Evolutionary conservation across 2,888 invertebrate species (phyloP).

Genomic region (Arrhopalites spinosus): DNA sequence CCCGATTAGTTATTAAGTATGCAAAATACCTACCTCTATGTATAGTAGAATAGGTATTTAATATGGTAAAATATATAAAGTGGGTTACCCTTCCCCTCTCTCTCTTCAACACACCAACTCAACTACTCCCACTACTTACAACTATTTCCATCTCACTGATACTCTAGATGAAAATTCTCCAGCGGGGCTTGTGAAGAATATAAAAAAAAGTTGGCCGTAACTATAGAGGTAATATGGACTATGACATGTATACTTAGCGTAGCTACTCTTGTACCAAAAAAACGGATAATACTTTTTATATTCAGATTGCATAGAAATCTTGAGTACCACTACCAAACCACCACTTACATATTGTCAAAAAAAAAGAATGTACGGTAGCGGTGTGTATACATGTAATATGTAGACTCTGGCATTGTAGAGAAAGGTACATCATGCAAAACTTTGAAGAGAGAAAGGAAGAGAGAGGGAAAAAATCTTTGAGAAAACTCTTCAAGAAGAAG

Average conservation of each 20-base stretch:
- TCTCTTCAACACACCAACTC: no score
- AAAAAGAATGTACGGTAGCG: background rate
- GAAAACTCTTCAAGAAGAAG: background rate
- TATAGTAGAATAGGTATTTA: background rate
- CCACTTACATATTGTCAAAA: background rate
- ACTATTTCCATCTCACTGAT: background rate
- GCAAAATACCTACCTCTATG: constrained; percentile 1
- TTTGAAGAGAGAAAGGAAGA: no score
- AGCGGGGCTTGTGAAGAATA: constrained; percentile 6
- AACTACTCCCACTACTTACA: background rate
- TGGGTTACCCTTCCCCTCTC: no score
- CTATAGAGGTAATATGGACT: no score
- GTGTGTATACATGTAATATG: background rate
- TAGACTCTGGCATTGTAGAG: no score
- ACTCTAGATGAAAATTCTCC: constrained; percentile 11
- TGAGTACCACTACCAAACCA: background rate
- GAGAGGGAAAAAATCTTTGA: background rate
- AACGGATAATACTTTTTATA: no score
- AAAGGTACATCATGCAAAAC: background rate
- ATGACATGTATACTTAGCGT: no score
- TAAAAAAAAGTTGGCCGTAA: constrained; percentile 6
- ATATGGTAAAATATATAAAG: no score
- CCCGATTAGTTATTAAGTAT: background rate
- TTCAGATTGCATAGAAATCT: no score
- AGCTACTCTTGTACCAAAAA: no score